A percentile compares a stretch with the other conserved stretches of the same genome.
These are phyloP conservation scores for Hyperoplus immaculatus DNA, from an alignment of 2,797 vertebrate genomes.

Conservation along the genomic window DNA sequence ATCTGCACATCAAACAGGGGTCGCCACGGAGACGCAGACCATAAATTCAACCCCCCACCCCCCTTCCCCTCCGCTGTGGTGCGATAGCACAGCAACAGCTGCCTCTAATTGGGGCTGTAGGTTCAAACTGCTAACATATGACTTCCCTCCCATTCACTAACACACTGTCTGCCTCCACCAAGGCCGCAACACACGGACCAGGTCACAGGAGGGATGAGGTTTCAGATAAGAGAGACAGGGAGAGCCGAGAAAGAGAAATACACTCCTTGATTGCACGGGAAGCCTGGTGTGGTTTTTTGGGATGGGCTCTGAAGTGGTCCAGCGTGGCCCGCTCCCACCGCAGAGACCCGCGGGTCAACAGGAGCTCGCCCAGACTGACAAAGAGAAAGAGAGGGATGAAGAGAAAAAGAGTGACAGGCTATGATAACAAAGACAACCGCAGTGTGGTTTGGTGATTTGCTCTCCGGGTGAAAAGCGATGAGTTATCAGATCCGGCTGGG, in stretches of 20 bases:
- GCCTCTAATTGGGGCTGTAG: slow-evolving; percentile 91
- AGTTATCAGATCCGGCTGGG: slow-evolving; percentile 66
- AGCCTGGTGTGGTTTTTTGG: slow-evolving; percentile 70
- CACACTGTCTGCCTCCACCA: slow-evolving; percentile 66
- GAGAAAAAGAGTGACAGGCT: slow-evolving; percentile 66
- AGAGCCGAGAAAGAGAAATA: slow-evolving; percentile 59
- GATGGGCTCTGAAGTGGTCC: slow-evolving; percentile 77
- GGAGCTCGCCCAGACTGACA: slow-evolving; percentile 73
- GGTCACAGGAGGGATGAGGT: slow-evolving; percentile 71
- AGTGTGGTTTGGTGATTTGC: slow-evolving; percentile 61
- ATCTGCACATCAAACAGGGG: slow-evolving; percentile 91
- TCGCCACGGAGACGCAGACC: slow-evolving; percentile 87
- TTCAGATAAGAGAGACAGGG: slow-evolving; percentile 63
- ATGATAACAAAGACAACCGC: slow-evolving; percentile 75
- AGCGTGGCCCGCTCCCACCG: slow-evolving; percentile 53
- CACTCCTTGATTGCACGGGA: slow-evolving; percentile 57
- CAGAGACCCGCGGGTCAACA: slow-evolving; percentile 73
- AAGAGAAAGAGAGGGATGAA: slow-evolving; percentile 68
- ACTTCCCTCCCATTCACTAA: slow-evolving; percentile 75
- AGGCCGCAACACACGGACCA: slow-evolving; percentile 66
- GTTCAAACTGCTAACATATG: slow-evolving; percentile 90
- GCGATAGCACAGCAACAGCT: slow-evolving; percentile 92
- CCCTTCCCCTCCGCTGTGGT: slow-evolving; percentile 74
- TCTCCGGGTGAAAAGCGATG: slow-evolving; percentile 64
- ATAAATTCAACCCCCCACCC: slow-evolving; percentile 90